phyloP scores from a whole-genome alignment of 2,888 invertebrate genomes.

The Drosophila meridiana region DNA sequence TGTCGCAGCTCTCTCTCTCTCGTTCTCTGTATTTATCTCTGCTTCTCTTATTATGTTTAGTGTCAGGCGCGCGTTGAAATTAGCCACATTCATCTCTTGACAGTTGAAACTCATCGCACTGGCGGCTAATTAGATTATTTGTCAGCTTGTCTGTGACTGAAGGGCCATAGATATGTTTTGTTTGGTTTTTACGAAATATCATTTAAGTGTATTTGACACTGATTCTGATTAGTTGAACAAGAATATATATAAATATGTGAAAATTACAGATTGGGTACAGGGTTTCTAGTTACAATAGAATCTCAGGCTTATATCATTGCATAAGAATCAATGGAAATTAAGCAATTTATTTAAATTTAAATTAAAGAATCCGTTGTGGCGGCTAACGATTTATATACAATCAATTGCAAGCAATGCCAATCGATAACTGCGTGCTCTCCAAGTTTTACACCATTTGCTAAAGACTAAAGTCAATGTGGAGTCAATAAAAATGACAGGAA shows the following conservation, averaged over 20 bases:
- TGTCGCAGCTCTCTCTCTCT: conserved; percentile 53
- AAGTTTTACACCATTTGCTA: neutral
- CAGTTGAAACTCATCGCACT: conserved; percentile 81
- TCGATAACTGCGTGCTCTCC: neutral
- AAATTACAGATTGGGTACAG: neutral
- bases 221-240: conserved; percentile 49
- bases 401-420: neutral
- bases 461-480: neutral
- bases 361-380: neutral
- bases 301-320: too few species aligned
- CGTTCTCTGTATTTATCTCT: conserved; percentile 37
- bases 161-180: conserved; percentile 19
- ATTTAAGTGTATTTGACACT: conserved; percentile 52
- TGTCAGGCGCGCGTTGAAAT: conserved; percentile 54
- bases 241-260: neutral
- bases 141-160: conserved; percentile 65
- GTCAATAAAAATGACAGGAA: neutral
- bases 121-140: conserved; percentile 83
- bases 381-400: neutral
- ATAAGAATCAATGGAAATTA: neutral
- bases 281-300: too few species aligned
- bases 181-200: conserved; percentile 5
- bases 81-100: conserved; percentile 71
- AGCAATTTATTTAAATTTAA: neutral
- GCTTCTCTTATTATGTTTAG: conserved; percentile 31